phyloP scores from a whole-genome alignment of 1,140 invertebrate species.

The Plodia interpunctella region DNA sequence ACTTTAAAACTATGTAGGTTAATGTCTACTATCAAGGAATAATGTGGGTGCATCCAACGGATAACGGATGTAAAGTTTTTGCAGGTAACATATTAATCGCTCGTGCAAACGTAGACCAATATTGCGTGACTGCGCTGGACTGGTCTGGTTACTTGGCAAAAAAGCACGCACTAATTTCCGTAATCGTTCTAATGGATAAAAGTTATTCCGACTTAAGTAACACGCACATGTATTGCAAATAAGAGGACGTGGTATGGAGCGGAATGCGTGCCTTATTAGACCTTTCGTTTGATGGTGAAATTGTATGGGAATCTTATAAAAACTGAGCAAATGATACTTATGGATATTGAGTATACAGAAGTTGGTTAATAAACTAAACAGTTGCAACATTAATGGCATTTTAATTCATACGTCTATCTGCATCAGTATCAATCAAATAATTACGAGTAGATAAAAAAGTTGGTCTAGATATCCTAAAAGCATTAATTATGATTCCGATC shows the following conservation, averaged over 20 bases:
- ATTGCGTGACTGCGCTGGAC: conserved; percentile 40
- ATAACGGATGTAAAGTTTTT: conserved; percentile 47
- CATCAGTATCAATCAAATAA: no score
- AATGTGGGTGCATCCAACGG: conserved; percentile 18
- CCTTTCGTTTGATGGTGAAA: neutral
- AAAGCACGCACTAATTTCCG: conserved; percentile 1
- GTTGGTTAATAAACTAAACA: no score
- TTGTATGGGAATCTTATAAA: neutral
- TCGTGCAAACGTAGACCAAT: conserved; percentile 31
- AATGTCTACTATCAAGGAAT: conserved; percentile 27
- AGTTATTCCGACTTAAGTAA: conserved; percentile 1
- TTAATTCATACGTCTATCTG: no score
- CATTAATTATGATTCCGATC: no score
- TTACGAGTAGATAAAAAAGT: no score
- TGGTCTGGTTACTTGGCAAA: neutral
- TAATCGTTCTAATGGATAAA: conserved; percentile 1
- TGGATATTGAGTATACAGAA: no score
- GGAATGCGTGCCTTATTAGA: neutral
- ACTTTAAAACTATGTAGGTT: conserved; percentile 27
- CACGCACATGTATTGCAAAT: conserved; percentile 3
- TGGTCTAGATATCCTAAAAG: no score
- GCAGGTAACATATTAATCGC: conserved; percentile 23
- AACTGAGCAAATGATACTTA: neutral
- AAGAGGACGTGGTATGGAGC: neutral
- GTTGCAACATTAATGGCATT: no score